Conservation (phyloP, 2,888 invertebrate genomes). For the Chrysolina oricalcia region DNA sequence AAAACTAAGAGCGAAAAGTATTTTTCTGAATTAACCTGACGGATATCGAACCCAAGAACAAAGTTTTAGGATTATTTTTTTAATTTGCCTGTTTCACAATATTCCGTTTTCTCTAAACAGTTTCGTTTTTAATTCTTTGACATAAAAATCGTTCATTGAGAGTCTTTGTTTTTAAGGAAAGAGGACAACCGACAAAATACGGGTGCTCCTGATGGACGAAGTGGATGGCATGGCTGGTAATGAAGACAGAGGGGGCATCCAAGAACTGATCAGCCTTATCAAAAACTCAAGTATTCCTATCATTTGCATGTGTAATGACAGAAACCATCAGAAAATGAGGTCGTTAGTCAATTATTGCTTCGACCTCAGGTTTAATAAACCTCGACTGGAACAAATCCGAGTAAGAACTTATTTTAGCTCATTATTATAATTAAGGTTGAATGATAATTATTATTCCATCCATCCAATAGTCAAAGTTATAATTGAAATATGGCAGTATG, state of each 20-base stretch:
- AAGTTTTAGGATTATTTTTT: too few relatives aligned
- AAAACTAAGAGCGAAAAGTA: too few relatives aligned
- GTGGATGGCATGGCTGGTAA: constrained; percentile 99
- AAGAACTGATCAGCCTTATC: constrained; percentile 93
- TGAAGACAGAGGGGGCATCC: constrained; percentile 97
- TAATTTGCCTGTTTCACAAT: too few relatives aligned
- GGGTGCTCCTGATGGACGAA: constrained; percentile 99
- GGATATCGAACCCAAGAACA: too few relatives aligned
- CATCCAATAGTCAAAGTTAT: too few relatives aligned
- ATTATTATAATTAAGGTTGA: constrained; percentile 6
- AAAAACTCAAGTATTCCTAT: constrained; percentile 91
- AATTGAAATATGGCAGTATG: too few relatives aligned
- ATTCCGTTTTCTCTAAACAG: too few relatives aligned
- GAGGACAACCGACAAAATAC: constrained; percentile 77
- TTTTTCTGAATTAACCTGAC: too few relatives aligned
- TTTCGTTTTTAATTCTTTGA: neutral
- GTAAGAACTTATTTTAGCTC: constrained; percentile 70
- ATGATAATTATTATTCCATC: too few relatives aligned
- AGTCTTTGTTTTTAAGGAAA: constrained; percentile 59
- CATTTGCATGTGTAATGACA: constrained; percentile 98
- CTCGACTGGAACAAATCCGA: constrained; percentile 92
- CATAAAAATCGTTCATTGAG: too few relatives aligned
- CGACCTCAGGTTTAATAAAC: constrained; percentile 90
- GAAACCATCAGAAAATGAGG: constrained; percentile 93
- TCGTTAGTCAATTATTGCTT: constrained; percentile 95